A percentile compares a stretch with the other conserved stretches of the same genome.
Conservation (phyloP, 2,888 invertebrate species). For the Ferdinandea cuprea region DNA sequence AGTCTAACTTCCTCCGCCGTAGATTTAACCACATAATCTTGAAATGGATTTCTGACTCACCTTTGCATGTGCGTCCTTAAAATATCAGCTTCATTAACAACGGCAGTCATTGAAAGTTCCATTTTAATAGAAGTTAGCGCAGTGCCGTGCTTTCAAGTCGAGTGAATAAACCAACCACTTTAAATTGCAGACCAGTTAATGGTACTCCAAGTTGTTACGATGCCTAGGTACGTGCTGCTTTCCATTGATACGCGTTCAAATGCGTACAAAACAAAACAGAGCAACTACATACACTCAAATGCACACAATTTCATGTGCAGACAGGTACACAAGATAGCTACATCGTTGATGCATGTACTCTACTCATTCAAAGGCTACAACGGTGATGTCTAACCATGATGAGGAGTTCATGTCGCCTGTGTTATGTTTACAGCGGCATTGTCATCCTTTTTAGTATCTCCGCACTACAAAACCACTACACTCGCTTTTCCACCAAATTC, state of each 20-base stretch:
- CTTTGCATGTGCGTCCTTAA: too few relatives aligned
- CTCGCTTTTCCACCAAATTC: conserved; percentile 43
- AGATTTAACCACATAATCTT: too few relatives aligned
- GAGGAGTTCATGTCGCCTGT: not conserved
- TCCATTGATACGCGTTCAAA: not conserved
- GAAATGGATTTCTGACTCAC: too few relatives aligned
- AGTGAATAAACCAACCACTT: not conserved
- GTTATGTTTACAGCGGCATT: not conserved
- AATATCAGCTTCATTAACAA: too few relatives aligned
- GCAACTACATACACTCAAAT: not conserved
- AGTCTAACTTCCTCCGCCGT: too few relatives aligned
- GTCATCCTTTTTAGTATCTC: not conserved
- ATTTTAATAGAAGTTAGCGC: too few relatives aligned
- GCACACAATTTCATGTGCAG: not conserved
- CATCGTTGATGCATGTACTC: not conserved
- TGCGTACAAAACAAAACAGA: not conserved
- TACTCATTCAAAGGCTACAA: not conserved
- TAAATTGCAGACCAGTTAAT: not conserved
- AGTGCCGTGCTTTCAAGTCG: not conserved
- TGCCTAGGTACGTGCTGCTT: not conserved
- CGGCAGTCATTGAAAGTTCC: too few relatives aligned
- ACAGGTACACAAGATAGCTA: too few relatives aligned
- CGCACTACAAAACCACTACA: not conserved
- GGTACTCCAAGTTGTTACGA: not conserved
- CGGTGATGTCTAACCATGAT: not conserved